Evolutionary conservation across 1,140 invertebrate species (phyloP), one percentile per base, ranked within the genome.

Genomic region (Hypsibius dujardini): DNA sequence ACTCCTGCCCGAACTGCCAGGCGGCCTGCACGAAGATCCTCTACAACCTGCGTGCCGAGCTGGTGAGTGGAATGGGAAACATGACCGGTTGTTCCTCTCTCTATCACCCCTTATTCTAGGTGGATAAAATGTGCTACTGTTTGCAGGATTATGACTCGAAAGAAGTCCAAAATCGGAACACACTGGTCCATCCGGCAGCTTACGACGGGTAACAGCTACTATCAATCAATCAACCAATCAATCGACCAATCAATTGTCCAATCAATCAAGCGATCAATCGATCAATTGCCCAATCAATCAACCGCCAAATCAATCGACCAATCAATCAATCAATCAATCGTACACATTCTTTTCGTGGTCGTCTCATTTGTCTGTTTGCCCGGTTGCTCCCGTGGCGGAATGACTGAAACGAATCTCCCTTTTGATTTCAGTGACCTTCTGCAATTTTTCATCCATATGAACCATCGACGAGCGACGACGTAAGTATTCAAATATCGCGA

Each of bases 381-480:
- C 50, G 7, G 7, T 7, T 56, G 7, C 50, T 56, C n/a, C 50
- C 7, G n/a, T 56, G 50, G 7, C n/a, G 50, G 7, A 56, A 28
- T 28, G 28, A 28, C 28, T 28, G 28, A 28, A 28, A 28, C 28
- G 28, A 28, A 28, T 28, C 50, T 7, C 7, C n/a, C 50, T 56
- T 56, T 56, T 56, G 50, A 12, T 56, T 56, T 56, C 50, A 56
- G 50, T n/a, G 50, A 56, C 50, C 7, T 56, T 56, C n/a, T 56
- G 7, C 7, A 56, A 56, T 12, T 56, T n/a, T 56, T 56, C 50
- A 12, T 7, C 7, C 50, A 56, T 7, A 7, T 56, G 50, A 7
- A 56, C n/a, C 50, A n/a, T 12, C 50, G n/a, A 12, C 50, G 50
- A 56, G n/a, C 50, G 50, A 56, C 50, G n/a, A 56, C 50, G 50